Percentiles rank a stretch among this genome's conserved stretches.
Conservation (phyloP, 2,888 invertebrate genomes). For the Conomelus anceps region DNA sequence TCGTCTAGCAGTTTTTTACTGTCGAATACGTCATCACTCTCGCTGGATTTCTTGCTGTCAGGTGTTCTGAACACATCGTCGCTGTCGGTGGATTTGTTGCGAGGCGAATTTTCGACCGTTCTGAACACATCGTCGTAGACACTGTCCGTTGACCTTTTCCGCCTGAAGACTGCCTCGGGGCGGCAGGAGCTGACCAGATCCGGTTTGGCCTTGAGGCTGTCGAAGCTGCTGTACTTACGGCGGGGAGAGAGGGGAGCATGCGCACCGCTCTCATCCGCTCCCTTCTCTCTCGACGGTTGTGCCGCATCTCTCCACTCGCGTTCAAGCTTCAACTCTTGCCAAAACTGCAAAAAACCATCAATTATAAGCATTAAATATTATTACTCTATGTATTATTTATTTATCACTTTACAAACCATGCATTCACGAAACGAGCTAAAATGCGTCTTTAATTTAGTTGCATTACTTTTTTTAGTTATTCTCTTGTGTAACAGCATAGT, state of each 20-base stretch:
- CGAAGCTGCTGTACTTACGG: constrained; percentile 24
- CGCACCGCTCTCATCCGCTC: constrained; percentile 21
- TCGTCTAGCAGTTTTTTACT: not conserved
- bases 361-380: too few species aligned
- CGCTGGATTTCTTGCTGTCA: constrained; percentile 19
- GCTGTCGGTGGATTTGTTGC: constrained; percentile 17
- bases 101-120: constrained; percentile 14
- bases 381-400: not conserved
- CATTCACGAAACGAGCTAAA: too few species aligned
- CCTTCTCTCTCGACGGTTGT: constrained; percentile 17
- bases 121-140: constrained; percentile 17
- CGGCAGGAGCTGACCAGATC: constrained; percentile 25
- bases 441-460: too few species aligned
- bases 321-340: constrained; percentile 62
- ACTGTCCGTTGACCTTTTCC: constrained; percentile 4
- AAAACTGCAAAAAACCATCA: constrained; percentile 53
- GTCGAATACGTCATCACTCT: constrained; percentile 21
- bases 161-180: not conserved
- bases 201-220: constrained; percentile 23
- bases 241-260: not conserved
- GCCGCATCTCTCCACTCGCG: constrained; percentile 40
- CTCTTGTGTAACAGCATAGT: too few species aligned
- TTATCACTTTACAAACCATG: not conserved
- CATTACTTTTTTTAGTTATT: too few species aligned
- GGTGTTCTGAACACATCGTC: constrained; percentile 19